A percentile compares a stretch with the other conserved stretches of the same genome.
phyloP scores from a whole-genome alignment of 2,797 vertebrate genomes.

The Enteromius argenteus region DNA sequence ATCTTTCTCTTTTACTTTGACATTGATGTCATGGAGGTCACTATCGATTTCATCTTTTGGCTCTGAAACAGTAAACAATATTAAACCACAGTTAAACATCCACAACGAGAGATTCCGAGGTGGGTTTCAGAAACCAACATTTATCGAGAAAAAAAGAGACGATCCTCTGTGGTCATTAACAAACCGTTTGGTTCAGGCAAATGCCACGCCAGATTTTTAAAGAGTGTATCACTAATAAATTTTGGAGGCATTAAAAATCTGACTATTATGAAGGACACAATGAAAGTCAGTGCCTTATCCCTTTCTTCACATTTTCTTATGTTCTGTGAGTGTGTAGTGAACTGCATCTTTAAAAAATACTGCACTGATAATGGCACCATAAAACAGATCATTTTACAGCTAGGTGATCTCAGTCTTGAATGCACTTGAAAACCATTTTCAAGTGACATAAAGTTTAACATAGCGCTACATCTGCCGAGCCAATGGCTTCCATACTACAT shows the following conservation, averaged over 20 bases:
- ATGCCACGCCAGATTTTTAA: conserved; percentile 19
- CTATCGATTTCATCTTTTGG: conserved; percentile 51
- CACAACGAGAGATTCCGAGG: background rate
- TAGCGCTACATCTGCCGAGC: conserved; percentile 94
- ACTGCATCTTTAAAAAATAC: conserved; percentile 82
- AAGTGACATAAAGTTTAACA: conserved; percentile 99
- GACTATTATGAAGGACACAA: conserved; percentile 72
- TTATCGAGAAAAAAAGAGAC: background rate
- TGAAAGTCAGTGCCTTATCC: conserved; percentile 77
- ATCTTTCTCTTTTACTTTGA: conserved; percentile 42
- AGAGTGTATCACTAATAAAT: conserved; percentile 8
- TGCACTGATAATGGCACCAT: conserved; percentile 80
- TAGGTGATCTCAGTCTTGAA: conserved; percentile 89
- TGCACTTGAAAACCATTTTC: conserved; percentile 94
- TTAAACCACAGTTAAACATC: conserved; percentile 44
- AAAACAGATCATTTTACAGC: conserved; percentile 96
- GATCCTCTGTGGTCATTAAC: background rate
- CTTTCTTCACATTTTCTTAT: conserved; percentile 78
- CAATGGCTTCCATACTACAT: conserved; percentile 88
- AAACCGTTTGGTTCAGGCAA: conserved; percentile 17
- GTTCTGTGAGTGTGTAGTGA: conserved; percentile 71
- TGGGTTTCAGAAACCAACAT: conserved; percentile 4
- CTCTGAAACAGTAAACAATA: conserved; percentile 53
- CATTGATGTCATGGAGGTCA: conserved; percentile 53
- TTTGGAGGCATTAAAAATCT: conserved; percentile 18